Conservation (phyloP, 2,797 vertebrate genomes). For the Cheirogaleus major region DNA sequence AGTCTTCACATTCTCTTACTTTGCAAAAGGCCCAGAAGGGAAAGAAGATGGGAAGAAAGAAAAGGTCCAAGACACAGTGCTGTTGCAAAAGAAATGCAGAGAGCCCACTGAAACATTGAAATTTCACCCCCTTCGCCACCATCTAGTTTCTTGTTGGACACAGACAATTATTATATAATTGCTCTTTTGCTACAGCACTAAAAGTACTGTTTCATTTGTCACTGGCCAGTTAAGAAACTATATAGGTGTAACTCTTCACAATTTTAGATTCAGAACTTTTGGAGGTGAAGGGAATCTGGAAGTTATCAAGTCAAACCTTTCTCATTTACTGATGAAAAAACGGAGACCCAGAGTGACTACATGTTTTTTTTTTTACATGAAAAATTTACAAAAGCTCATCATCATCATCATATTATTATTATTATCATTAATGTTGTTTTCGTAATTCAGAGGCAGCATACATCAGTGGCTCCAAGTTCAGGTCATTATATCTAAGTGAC, state of each 20-base stretch:
- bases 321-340: conserved; percentile 30
- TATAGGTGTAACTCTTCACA: background rate
- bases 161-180: background rate
- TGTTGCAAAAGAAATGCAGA: background rate
- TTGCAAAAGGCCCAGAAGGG: background rate
- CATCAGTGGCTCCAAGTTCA: background rate
- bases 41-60: background rate
- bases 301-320: background rate
- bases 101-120: background rate
- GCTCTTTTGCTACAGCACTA: background rate
- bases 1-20: background rate
- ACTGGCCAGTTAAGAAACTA: background rate
- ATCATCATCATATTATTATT: background rate
- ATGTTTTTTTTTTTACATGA: background rate
- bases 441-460: background rate
- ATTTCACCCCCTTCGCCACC: background rate
- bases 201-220: background rate
- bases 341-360: background rate
- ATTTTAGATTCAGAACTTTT: background rate
- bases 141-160: background rate
- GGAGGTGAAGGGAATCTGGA: background rate
- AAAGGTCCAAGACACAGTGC: background rate
- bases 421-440: background rate
- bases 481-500: background rate
- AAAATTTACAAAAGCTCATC: background rate